Percentiles rank a stretch among this genome's conserved stretches.
Conservation (phyloP, 2,113 vertebrate species). For the Strix uralensis region DNA sequence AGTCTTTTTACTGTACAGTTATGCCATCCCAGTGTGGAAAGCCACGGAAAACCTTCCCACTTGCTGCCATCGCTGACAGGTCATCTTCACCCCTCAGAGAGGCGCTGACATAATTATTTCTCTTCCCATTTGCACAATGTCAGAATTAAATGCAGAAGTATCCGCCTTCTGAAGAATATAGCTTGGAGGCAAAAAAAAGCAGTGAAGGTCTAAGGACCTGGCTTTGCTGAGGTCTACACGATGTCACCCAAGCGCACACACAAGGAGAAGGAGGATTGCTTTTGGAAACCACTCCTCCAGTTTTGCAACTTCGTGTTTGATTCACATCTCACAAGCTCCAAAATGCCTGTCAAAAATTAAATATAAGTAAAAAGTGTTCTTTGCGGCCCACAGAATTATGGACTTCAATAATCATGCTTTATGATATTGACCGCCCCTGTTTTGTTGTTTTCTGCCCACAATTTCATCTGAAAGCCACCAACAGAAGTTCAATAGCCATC, state of each 20-base stretch:
- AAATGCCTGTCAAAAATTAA: background rate
- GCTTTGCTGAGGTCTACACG: background rate
- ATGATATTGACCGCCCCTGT: background rate
- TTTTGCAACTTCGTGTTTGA: background rate
- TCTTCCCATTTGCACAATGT: background rate
- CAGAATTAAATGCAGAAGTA: background rate
- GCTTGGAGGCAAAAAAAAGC: background rate
- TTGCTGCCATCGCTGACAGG: background rate
- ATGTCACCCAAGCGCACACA: fast-evolving
- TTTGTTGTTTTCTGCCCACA: background rate
- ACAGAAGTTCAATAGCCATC: fast-evolving
- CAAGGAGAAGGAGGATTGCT: background rate
- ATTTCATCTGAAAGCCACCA: background rate
- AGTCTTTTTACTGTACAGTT: background rate
- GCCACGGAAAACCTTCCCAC: background rate
- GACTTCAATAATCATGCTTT: background rate
- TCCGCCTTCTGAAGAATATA: background rate
- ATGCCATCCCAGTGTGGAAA: background rate
- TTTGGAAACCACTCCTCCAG: background rate
- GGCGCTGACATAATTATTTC: fast-evolving
- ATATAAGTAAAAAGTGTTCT: background rate
- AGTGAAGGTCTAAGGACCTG: background rate
- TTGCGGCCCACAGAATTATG: background rate
- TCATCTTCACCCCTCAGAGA: background rate
- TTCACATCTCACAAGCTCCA: background rate